These are phyloP conservation scores for Cyclina sinensis DNA, from an alignment of 1,140 invertebrate genomes.

Conservation along the genomic window DNA sequence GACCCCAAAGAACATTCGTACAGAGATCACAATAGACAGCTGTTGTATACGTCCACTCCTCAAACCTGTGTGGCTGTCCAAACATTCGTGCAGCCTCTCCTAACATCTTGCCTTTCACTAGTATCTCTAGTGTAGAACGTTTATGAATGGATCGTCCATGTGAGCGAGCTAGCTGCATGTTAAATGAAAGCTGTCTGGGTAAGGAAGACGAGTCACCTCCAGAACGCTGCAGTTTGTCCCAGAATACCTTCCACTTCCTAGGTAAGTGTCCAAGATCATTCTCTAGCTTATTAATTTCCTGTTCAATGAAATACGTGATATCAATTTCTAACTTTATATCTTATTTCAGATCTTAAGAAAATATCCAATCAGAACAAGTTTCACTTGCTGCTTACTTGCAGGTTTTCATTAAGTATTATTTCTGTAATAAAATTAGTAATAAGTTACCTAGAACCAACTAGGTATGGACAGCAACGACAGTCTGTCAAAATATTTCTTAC, in stretches of 20 bases:
- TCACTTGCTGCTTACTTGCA: too few relatives aligned
- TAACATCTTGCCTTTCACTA: slow-evolving; percentile 91
- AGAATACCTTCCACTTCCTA: slow-evolving; percentile 97
- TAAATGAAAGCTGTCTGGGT: slow-evolving; percentile 94
- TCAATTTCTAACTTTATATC: too few relatives aligned
- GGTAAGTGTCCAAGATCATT: slow-evolving; percentile 95
- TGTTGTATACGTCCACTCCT: slow-evolving; percentile 95
- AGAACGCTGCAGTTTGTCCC: slow-evolving; percentile 96
- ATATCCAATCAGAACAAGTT: too few relatives aligned
- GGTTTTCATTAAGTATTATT: too few relatives aligned
- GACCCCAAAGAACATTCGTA: slow-evolving; percentile 95
- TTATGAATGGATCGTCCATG: slow-evolving; percentile 95
- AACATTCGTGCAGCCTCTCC: slow-evolving; percentile 89
- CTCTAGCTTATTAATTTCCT: slow-evolving; percentile 94
- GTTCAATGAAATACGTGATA: too few relatives aligned
- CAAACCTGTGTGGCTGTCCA: slow-evolving; percentile 95
- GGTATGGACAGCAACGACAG: too few relatives aligned
- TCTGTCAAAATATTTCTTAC: too few relatives aligned
- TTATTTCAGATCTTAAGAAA: too few relatives aligned
- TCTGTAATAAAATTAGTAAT: too few relatives aligned
- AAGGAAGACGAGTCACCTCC: slow-evolving; percentile 69
- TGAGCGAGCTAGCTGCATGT: slow-evolving; percentile 94
- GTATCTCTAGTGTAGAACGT: slow-evolving; percentile 95
- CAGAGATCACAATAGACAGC: slow-evolving; percentile 97
- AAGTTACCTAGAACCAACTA: too few relatives aligned